Conservation (phyloP, 64 coral and sea anemone genomes). For the Stichodactyla mertensii region DNA sequence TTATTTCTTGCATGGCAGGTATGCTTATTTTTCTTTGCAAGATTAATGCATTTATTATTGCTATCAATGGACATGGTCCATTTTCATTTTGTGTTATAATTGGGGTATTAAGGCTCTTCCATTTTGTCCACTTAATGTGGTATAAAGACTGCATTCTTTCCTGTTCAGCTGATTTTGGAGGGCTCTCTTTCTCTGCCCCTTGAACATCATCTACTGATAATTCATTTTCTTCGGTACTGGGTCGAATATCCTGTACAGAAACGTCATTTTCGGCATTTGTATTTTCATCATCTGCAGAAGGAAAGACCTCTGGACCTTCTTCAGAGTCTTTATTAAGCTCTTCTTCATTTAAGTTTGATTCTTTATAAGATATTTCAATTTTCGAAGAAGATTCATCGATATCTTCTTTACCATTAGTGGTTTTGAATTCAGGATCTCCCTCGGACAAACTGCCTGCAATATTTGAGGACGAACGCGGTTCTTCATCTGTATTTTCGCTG, state of each 20-base stretch:
- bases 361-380: neutral
- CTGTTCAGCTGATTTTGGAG: neutral
- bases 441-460: neutral
- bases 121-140: constrained; percentile 92
- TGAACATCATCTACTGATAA: neutral
- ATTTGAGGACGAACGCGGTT: neutral
- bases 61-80: constrained; percentile 89
- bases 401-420: neutral
- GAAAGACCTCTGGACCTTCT: neutral
- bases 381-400: neutral
- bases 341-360: neutral
- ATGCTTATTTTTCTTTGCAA: constrained; percentile 77
- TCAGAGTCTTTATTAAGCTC: neutral
- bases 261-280: neutral
- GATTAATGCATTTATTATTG: constrained; percentile 87
- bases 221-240: neutral
- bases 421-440: neutral
- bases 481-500: neutral
- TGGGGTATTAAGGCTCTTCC: constrained; percentile 85
- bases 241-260: neutral
- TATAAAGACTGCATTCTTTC: constrained; percentile 54
- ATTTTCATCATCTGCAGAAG: neutral
- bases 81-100: constrained; percentile 98
- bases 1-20: constrained; percentile 74
- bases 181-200: neutral